phyloP scores from a whole-genome alignment of 1,140 invertebrate genomes.

The Lepidurus arcticus region DNA sequence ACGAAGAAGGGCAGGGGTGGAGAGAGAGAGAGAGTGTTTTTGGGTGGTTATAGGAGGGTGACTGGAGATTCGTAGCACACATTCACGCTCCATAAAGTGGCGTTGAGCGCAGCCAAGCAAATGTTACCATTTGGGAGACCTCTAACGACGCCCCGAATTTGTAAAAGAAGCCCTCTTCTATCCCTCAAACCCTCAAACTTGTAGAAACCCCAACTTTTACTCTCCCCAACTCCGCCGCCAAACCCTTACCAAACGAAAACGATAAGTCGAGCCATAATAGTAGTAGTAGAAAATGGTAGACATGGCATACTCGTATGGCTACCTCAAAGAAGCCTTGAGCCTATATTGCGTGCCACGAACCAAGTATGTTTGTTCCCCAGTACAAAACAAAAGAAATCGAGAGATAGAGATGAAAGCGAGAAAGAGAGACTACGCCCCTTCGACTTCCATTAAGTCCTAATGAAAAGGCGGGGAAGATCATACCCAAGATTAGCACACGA shows the following conservation, averaged over 20 bases:
- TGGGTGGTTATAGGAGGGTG: neutral
- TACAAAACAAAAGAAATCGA: conserved; percentile 23
- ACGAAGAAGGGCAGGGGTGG: neutral
- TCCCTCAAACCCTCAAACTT: neutral
- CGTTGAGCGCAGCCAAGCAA: conserved; percentile 29
- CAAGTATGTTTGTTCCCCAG: neutral
- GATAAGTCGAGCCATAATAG: neutral
- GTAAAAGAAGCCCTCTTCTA: neutral
- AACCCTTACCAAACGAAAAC: neutral
- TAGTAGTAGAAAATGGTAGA: too few species aligned
- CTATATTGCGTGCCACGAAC: neutral
- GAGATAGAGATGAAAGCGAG: neutral
- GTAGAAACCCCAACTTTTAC: neutral
- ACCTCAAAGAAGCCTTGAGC: neutral
- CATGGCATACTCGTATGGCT: neutral
- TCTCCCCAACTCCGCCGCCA: neutral
- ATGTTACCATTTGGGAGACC: conserved; percentile 21
- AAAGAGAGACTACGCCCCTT: neutral
- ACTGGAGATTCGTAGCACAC: neutral
- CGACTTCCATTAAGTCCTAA: neutral
- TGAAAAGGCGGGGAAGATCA: conserved; percentile 21
- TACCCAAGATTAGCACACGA: conserved; percentile 18
- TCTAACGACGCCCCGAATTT: conserved; percentile 21
- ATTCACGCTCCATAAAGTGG: conserved; percentile 32
- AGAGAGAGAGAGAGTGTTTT: too few species aligned